Base-by-base conservation (phyloP, 2,888 invertebrate genomes). In the Caenorhabditis imperialis region DNA sequence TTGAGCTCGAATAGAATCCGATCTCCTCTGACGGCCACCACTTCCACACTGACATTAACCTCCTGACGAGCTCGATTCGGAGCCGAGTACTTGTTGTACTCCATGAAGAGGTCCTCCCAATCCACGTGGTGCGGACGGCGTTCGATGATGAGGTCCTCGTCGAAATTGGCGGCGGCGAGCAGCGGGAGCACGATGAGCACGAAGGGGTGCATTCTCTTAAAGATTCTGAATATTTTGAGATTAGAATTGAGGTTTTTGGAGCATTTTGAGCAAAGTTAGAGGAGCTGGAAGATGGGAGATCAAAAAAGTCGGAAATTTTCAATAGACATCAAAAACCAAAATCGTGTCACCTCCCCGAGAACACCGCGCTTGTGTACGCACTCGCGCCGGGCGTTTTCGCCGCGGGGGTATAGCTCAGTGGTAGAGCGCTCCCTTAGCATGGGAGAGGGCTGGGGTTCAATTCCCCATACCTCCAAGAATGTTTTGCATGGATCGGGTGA, bases 381-480 rank as follows among this genome's bases (percentile, higher is more conserved):
- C n/a, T n/a, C n/a, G n/a, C n/a, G n/a, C n/a, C n/a, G n/a, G n/a
- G n/a, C n/a, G n/a, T n/a, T n/a, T n/a, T n/a, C n/a, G n/a, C n/a
- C n/a, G 40, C 23, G 30, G 30, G 30, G 30, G 30, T 30, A 30
- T 30, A 30, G 30, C 30, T 30, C 30, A 30, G 30, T 30, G 30
- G 30, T 30, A 82, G 82, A 82, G 82, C 82, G 82, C 82, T 82
- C 82, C 78, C 82, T 82, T 82, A 81, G 82, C 82, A 82, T 81
- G 82, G 77, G 79, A 82, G 82, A 82, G 77, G 81, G 73, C 81
- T 81, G 81, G 81, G 81, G 79, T 81, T 81, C 81, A 78, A 81
- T 81, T 81, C 81, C 42, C 42, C 16, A 42, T 16, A n/a, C 42
- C 16, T 5, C 16, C 20, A 14, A 22, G 6, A 1, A 14, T 7